These are phyloP conservation scores for Melanostoma mellinum DNA, from an alignment of 2,888 invertebrate species.

Conservation along the genomic window DNA sequence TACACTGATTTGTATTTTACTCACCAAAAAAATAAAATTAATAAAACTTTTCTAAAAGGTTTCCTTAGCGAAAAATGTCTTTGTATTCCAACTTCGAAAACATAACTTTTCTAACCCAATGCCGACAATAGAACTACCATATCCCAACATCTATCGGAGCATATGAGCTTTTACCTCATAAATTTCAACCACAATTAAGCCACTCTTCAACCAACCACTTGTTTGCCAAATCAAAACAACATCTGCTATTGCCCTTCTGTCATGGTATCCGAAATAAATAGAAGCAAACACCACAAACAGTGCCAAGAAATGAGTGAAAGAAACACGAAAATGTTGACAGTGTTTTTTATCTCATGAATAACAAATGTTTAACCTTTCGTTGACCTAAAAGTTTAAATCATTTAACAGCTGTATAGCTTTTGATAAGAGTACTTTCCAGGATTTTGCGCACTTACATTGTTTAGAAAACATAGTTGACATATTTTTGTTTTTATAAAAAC, in stretches of 20 bases:
- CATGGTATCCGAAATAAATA: conserved; percentile 2
- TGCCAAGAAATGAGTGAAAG: neutral
- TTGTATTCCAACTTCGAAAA: neutral
- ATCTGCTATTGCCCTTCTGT: conserved; percentile 8
- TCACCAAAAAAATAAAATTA: too few species aligned
- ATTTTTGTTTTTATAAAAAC: too few species aligned
- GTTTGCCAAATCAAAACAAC: conserved; percentile 29
- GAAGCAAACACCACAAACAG: conserved; percentile 18
- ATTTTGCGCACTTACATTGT: conserved; percentile 44
- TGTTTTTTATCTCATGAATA: conserved; percentile 27
- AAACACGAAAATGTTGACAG: conserved; percentile 11
- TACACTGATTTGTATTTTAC: too few species aligned
- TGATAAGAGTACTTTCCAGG: conserved; percentile 22
- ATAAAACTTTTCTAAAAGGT: neutral
- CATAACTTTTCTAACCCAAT: too few species aligned
- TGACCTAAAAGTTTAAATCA: conserved; percentile 63
- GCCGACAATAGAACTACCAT: neutral
- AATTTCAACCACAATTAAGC: conserved; percentile 8
- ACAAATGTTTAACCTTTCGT: conserved; percentile 64
- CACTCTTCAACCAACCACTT: conserved; percentile 32
- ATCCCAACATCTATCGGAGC: neutral
- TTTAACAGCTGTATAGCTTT: conserved; percentile 49
- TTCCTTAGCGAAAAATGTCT: neutral
- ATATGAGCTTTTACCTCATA: too few species aligned
- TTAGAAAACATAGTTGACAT: conserved; percentile 42